Evolutionary conservation across 2,113 vertebrate species (phyloP).

Genomic region (Haliaeetus leucogaster): DNA sequence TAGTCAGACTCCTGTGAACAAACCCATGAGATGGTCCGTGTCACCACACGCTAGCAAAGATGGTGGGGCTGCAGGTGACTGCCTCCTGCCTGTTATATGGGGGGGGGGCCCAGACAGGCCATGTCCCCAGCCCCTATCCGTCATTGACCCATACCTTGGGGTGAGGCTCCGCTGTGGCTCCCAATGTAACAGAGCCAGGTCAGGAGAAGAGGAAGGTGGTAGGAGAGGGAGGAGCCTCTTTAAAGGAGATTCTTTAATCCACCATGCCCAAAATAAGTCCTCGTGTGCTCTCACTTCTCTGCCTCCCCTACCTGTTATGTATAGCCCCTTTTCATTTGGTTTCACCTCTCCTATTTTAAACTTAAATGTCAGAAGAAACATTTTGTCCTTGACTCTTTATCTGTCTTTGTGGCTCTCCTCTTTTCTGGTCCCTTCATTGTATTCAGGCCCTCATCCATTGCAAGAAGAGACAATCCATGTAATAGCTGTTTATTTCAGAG

Average conservation of each 20-base stretch:
- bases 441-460: background rate
- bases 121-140: background rate
- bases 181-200: background rate
- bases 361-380: background rate
- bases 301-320: background rate
- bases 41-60: rapidly evolving
- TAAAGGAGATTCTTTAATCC: background rate
- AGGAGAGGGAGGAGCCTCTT: background rate
- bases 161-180: background rate
- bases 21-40: background rate
- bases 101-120: background rate
- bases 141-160: background rate
- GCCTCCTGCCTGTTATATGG: background rate
- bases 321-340: background rate
- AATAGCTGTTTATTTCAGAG: background rate
- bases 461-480: background rate
- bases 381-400: background rate
- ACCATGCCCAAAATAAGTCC: background rate
- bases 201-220: background rate
- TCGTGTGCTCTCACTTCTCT: background rate
- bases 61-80: background rate
- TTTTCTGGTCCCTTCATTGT: background rate
- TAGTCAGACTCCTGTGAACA: background rate
- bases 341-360: background rate
- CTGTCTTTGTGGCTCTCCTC: background rate